Conservation (phyloP, 2,888 invertebrate genomes). For the Andrena trimmerana region DNA sequence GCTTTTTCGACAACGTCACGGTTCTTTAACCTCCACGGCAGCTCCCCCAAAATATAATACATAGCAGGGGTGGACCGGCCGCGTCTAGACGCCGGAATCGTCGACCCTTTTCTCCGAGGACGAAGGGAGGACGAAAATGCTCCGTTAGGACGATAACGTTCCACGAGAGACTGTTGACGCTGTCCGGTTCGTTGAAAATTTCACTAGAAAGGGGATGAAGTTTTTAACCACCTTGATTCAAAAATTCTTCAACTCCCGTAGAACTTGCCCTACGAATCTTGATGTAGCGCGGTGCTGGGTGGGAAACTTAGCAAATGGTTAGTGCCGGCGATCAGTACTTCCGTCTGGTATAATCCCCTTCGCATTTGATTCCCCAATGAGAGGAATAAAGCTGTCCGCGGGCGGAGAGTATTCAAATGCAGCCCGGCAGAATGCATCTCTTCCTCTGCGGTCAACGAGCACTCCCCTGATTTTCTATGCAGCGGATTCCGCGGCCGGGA, state of each 20-base stretch:
- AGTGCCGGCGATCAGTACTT: background rate
- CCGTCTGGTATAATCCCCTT: slow-evolving; percentile 15
- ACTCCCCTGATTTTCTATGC: slow-evolving; percentile 32
- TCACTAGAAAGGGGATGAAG: background rate
- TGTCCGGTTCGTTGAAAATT: background rate
- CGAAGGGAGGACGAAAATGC: slow-evolving; percentile 55
- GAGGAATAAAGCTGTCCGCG: slow-evolving; percentile 13
- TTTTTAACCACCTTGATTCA: too few relatives aligned
- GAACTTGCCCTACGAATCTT: too few relatives aligned
- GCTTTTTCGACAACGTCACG: slow-evolving; percentile 42
- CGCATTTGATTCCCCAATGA: slow-evolving; percentile 10
- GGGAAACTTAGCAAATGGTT: slow-evolving; percentile 19
- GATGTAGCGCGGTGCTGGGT: too few relatives aligned
- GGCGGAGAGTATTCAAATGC: slow-evolving; percentile 21
- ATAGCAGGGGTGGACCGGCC: slow-evolving; percentile 58
- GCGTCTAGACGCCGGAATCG: slow-evolving; percentile 72
- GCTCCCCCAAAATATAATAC: slow-evolving; percentile 57
- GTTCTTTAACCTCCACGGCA: slow-evolving; percentile 65
- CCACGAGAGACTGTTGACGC: background rate
- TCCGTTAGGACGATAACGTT: slow-evolving; percentile 52
- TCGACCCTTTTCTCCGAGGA: slow-evolving; percentile 70
- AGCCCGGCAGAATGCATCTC: background rate
- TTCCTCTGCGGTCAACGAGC: slow-evolving; percentile 4
- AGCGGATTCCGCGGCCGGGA: background rate
- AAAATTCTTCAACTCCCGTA: too few relatives aligned